Evolutionary conservation across 2,797 vertebrate species (phyloP).

Genomic region (Paedocypris micromegethes): DNA sequence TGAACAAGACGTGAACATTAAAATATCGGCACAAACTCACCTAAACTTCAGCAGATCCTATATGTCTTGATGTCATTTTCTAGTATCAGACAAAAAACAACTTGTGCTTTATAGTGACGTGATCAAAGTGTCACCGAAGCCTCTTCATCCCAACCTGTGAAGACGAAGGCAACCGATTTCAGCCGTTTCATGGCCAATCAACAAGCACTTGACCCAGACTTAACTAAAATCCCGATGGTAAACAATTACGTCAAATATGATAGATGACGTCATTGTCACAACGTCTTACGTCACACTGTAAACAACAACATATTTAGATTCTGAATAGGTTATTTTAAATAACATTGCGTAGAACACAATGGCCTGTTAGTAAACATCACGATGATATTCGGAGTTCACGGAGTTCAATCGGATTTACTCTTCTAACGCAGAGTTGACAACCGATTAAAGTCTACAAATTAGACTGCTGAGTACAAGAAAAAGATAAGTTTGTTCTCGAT

Average conservation of each 20-base stretch:
- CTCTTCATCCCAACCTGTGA: slow-evolving; percentile 26
- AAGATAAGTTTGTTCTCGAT: not conserved
- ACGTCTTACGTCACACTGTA: not conserved
- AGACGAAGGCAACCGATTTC: slow-evolving; percentile 23
- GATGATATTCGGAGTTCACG: slow-evolving; percentile 2
- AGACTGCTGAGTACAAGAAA: not conserved
- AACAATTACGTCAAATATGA: too few species aligned
- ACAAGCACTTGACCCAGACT: not conserved
- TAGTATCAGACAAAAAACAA: slow-evolving; percentile 18
- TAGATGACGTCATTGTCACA: too few species aligned
- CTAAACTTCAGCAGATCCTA: slow-evolving; percentile 32
- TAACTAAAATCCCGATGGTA: too few species aligned
- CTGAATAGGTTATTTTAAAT: not conserved
- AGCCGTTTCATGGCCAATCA: not conserved
- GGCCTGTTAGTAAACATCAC: not conserved
- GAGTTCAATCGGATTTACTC: slow-evolving; percentile 10
- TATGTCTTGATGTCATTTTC: slow-evolving; percentile 37
- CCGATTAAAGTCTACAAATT: not conserved
- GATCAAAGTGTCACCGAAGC: slow-evolving; percentile 22
- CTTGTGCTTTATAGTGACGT: slow-evolving; percentile 20
- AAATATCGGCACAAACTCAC: slow-evolving; percentile 33
- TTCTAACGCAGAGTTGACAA: slow-evolving; percentile 1
- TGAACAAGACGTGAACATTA: not conserved
- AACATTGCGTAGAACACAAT: not conserved
- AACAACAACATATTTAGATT: not conserved